A percentile compares a stretch with the other conserved stretches of the same genome.
Evolutionary conservation across 2,113 vertebrate species (phyloP).

Genomic region (Limnothrissa miodon): DNA sequence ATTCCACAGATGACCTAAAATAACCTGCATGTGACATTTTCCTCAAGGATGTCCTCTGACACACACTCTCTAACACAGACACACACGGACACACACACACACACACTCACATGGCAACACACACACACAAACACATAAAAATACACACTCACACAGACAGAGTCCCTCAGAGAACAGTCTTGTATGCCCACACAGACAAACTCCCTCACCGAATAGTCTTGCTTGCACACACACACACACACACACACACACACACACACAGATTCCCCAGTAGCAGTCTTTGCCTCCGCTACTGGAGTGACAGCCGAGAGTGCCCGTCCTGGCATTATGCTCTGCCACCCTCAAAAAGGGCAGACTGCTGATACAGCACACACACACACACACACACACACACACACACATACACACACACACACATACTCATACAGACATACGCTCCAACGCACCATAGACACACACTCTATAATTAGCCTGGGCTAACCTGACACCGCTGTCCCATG

Average conservation of each 20-base stretch:
- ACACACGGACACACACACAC: neutral
- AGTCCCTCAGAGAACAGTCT: neutral
- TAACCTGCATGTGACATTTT: conserved; percentile 1
- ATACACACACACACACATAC: neutral
- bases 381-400: neutral
- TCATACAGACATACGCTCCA: neutral
- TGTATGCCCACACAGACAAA: neutral
- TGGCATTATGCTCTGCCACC: neutral
- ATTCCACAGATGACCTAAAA: conserved; percentile 8
- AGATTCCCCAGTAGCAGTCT: neutral
- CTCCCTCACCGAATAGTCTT: too few species aligned
- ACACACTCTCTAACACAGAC: neutral
- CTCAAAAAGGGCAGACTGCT: neutral
- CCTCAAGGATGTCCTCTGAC: neutral
- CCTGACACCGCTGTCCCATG: conserved; percentile 31
- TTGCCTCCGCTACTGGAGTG: conserved; percentile 30
- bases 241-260: neutral
- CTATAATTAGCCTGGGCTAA: conserved; percentile 31
- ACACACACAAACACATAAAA: neutral
- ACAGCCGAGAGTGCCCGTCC: conserved; percentile 41
- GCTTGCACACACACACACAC: neutral
- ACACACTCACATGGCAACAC: neutral
- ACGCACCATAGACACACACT: neutral
- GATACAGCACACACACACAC: neutral
- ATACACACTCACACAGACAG: neutral